A percentile compares a stretch with the other conserved stretches of the same genome.
Evolutionary conservation across 2,113 vertebrate species (phyloP).

Genomic region (Actinemys pallida): DNA sequence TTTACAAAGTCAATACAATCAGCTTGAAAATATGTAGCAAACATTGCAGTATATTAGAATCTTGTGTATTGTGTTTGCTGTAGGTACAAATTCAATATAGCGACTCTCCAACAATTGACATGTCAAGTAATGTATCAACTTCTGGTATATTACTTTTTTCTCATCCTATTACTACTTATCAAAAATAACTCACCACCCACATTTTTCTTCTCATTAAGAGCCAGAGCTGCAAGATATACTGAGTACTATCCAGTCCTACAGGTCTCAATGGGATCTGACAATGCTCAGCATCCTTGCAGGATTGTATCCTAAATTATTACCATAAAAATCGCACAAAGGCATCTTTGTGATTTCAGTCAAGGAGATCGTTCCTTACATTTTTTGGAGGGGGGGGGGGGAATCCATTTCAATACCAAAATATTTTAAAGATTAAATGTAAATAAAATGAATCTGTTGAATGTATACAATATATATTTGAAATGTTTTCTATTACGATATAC

Average conservation of each 20-base stretch:
- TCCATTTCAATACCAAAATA: neutral
- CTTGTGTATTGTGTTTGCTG: constrained; percentile 63
- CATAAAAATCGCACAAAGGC: neutral
- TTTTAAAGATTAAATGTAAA: neutral
- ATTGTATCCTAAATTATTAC: neutral
- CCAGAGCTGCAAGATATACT: constrained; percentile 31
- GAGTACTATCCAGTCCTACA: neutral
- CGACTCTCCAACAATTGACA: constrained; percentile 72
- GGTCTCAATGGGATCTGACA: neutral
- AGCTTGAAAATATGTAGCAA: constrained; percentile 74
- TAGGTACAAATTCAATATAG: constrained; percentile 72
- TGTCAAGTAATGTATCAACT: constrained; percentile 74
- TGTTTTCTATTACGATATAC: neutral
- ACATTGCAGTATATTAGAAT: constrained; percentile 73
- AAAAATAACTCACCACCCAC: constrained; percentile 58
- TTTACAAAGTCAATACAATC: constrained; percentile 72
- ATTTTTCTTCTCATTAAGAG: constrained; percentile 56
- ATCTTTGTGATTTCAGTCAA: neutral
- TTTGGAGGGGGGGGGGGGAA: neutral
- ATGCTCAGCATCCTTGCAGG: neutral
- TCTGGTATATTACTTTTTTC: constrained; percentile 76
- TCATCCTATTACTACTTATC: constrained; percentile 78
- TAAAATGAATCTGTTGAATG: neutral
- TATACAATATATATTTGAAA: neutral
- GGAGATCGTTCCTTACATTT: neutral